phyloP scores from a whole-genome alignment of 2,888 invertebrate species.

The Nymphalis c-album region DNA sequence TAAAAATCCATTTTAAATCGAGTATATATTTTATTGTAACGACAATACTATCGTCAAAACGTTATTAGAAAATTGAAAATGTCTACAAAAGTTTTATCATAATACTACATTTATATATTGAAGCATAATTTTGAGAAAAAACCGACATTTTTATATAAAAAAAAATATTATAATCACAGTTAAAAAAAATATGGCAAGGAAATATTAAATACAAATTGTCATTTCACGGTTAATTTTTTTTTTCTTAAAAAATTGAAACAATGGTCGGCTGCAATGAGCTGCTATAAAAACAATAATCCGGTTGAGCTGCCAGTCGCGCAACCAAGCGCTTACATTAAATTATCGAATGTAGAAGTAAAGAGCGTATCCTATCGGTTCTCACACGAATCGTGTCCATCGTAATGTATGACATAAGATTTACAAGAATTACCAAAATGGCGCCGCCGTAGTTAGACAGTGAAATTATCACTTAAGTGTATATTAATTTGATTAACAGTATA shows the following conservation, averaged over 20 bases:
- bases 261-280: neutral
- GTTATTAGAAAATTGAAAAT: slow-evolving; percentile 36
- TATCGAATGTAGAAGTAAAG: too few relatives aligned
- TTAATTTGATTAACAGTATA: too few relatives aligned
- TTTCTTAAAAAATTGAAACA: neutral
- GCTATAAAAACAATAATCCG: neutral
- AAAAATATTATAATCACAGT: neutral
- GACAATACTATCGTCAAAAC: slow-evolving; percentile 29
- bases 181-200: neutral
- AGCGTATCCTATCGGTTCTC: too few relatives aligned
- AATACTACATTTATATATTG: slow-evolving; percentile 12
- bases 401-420: too few relatives aligned
- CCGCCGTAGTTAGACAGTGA: too few relatives aligned
- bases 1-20: slow-evolving; percentile 31
- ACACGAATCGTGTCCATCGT: too few relatives aligned
- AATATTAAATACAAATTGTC: neutral
- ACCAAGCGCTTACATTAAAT: neutral
- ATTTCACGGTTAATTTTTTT: neutral
- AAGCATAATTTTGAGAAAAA: slow-evolving; percentile 11
- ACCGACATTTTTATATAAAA: neutral
- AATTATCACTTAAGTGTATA: too few relatives aligned
- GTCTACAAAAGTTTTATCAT: slow-evolving; percentile 32
- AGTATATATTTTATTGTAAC: slow-evolving; percentile 34
- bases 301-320: slow-evolving; percentile 2
- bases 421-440: too few relatives aligned